A percentile compares a stretch with the other conserved stretches of the same genome.
phyloP scores from a whole-genome alignment of 2,113 vertebrate species.

The Bufo bufo region DNA sequence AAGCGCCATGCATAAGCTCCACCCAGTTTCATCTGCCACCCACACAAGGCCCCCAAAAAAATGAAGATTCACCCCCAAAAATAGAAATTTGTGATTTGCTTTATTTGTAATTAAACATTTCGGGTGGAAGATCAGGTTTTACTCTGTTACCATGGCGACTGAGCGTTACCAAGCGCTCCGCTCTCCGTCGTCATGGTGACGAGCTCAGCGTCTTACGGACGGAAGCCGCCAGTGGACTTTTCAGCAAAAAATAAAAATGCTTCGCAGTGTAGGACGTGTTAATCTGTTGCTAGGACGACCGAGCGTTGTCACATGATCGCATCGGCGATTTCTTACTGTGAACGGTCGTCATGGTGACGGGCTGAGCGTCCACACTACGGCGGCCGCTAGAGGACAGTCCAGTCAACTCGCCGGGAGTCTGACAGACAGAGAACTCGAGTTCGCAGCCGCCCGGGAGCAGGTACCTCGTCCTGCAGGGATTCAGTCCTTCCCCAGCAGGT shows the following conservation, averaged over 20 bases:
- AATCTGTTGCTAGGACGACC: background rate
- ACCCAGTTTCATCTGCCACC: too few relatives aligned
- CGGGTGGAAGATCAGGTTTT: background rate
- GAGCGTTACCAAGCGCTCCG: background rate
- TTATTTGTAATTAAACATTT: too few relatives aligned
- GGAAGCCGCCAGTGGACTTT: background rate
- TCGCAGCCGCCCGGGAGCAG: background rate
- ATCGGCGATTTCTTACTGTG: too few relatives aligned
- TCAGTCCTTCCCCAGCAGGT: too few relatives aligned
- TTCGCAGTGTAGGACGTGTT: background rate
- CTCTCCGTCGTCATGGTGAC: background rate
- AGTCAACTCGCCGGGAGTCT: too few relatives aligned
- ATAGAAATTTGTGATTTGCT: background rate
- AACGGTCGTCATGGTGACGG: constrained; percentile 24
- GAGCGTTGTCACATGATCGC: background rate
- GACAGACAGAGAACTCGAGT: background rate
- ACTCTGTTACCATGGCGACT: background rate
- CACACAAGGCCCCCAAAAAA: too few relatives aligned
- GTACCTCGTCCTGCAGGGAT: background rate
- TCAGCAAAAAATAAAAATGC: background rate
- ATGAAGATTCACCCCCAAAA: too few relatives aligned
- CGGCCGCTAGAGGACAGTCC: background rate
- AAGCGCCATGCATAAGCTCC: too few relatives aligned
- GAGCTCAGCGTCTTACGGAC: background rate
- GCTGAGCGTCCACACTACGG: constrained; percentile 24